Evolutionary conservation across 2,888 invertebrate genomes (phyloP).

Genomic region (Nipponacmea schrenckii): DNA sequence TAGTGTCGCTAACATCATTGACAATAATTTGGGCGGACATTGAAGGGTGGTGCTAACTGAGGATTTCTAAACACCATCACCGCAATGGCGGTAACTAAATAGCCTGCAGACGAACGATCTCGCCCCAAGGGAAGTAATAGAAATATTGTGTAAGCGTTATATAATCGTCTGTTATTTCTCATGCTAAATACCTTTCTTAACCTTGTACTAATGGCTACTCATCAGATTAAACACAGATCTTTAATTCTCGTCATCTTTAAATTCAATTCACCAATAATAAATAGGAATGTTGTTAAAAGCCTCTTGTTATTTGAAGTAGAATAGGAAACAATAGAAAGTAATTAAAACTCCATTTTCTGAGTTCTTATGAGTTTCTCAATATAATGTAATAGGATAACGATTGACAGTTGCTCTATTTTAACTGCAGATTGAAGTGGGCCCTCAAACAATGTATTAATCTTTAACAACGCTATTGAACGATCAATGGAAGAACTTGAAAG

Average conservation of each 20-base stretch:
- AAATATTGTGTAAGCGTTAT: background rate
- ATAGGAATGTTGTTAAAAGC: background rate
- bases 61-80: background rate
- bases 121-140: background rate
- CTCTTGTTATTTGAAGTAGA: background rate
- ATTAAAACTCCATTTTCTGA: background rate
- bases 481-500: no score
- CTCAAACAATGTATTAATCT: no score
- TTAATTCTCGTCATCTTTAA: background rate
- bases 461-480: no score
- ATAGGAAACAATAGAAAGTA: background rate
- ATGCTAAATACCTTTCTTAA: background rate
- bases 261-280: background rate
- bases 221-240: conserved; percentile 1
- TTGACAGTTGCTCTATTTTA: no score
- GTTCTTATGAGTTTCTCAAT: background rate
- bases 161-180: background rate
- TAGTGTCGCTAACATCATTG: background rate
- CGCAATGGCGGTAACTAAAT: background rate
- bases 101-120: background rate
- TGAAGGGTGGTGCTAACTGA: background rate
- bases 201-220: background rate
- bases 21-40: conserved; percentile 1
- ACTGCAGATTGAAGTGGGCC: no score
- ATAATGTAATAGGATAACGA: no score